Evolutionary conservation across 2,888 invertebrate genomes (phyloP).

Genomic region (Bombylius discolor): DNA sequence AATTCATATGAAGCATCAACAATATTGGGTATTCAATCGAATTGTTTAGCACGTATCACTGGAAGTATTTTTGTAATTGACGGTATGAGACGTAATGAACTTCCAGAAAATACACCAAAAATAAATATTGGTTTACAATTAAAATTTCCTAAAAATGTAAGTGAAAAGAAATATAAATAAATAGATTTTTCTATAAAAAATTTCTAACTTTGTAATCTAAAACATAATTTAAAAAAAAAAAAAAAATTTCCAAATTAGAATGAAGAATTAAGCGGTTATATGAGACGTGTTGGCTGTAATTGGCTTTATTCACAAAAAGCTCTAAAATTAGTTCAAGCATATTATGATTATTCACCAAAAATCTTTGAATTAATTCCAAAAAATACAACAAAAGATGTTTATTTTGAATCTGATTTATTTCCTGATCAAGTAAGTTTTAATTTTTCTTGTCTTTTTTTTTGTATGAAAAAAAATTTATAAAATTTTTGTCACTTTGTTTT

Average conservation of each 20-base stretch:
- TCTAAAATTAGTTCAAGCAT: slow-evolving; percentile 54
- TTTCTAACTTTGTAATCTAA: too few relatives aligned
- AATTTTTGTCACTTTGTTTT: not conserved
- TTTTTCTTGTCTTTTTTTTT: not conserved
- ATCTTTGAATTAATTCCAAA: slow-evolving; percentile 49
- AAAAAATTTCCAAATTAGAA: slow-evolving; percentile 33
- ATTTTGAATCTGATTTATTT: slow-evolving; percentile 57
- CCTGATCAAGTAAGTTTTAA: slow-evolving; percentile 36
- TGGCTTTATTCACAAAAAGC: slow-evolving; percentile 78
- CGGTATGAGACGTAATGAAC: slow-evolving; percentile 34
- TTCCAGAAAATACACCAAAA: slow-evolving; percentile 39
- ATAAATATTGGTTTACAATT: slow-evolving; percentile 82
- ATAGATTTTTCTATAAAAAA: too few relatives aligned
- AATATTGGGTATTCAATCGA: slow-evolving; percentile 47
- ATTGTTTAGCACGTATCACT: slow-evolving; percentile 72
- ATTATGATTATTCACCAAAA: slow-evolving; percentile 57
- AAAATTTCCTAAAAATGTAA: slow-evolving; percentile 74
- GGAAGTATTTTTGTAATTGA: slow-evolving; percentile 61
- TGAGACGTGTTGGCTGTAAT: slow-evolving; percentile 50
- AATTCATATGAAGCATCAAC: slow-evolving; percentile 23
- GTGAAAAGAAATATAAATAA: not conserved
- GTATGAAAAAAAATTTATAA: not conserved
- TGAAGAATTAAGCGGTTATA: slow-evolving; percentile 67
- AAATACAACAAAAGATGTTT: slow-evolving; percentile 41
- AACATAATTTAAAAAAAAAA: too few relatives aligned